Percentiles rank a stretch among this genome's conserved stretches.
phyloP scores from a whole-genome alignment of 2,113 vertebrate genomes.

The Rhea pennata region DNA sequence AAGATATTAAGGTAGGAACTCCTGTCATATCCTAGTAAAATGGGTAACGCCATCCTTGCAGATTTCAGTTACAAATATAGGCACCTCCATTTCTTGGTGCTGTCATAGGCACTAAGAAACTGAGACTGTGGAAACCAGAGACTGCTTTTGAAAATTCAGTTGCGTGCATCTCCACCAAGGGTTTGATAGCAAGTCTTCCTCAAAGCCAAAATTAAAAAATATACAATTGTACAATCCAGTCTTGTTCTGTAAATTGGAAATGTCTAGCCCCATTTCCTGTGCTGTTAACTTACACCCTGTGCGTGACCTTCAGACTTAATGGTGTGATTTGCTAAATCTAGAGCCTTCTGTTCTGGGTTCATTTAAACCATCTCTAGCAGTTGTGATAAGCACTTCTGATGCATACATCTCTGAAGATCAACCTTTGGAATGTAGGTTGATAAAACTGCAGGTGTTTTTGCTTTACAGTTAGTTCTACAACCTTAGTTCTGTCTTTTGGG shows the following conservation, averaged over 20 bases:
- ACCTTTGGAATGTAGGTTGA: not conserved
- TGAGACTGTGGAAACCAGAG: not conserved
- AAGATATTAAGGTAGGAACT: not conserved
- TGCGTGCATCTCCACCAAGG: not conserved
- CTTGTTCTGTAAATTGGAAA: not conserved
- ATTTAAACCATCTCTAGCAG: not conserved
- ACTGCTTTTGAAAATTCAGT: not conserved
- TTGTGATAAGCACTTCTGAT: not conserved
- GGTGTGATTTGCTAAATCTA: not conserved
- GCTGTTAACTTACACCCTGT: not conserved
- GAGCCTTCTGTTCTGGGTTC: not conserved
- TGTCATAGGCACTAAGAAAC: not conserved
- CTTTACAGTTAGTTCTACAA: not conserved
- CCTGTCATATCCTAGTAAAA: slow-evolving; percentile 28
- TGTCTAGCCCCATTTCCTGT: not conserved
- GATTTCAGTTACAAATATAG: slow-evolving; percentile 29
- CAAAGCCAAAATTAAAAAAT: slow-evolving; percentile 8
- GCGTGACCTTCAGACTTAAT: not conserved
- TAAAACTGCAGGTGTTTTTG: not conserved
- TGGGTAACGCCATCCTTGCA: not conserved
- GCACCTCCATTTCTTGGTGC: not conserved
- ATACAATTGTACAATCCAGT: not conserved
- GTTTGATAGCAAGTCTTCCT: not conserved
- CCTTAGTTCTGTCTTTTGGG: not conserved
- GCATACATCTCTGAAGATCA: not conserved